These are phyloP conservation scores for Dasypus novemcinctus DNA, from an alignment of 2,113 vertebrate species.

Conservation along the genomic window DNA sequence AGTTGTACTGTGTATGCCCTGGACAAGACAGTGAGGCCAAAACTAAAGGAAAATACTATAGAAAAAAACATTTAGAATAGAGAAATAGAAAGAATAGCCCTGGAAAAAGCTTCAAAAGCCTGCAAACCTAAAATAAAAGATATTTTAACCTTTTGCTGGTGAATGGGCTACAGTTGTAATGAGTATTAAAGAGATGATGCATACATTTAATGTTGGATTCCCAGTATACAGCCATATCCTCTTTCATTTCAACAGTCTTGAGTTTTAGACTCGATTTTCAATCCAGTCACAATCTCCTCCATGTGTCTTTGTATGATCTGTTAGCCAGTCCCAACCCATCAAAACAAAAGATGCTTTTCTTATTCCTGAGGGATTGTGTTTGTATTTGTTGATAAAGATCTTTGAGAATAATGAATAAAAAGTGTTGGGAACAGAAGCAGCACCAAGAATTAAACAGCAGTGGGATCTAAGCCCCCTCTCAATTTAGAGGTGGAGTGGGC, in stretches of 20 bases:
- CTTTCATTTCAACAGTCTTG: neutral
- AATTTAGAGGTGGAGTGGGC: too few relatives aligned
- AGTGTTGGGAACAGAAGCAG: slow-evolving; percentile 1
- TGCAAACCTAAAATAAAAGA: neutral
- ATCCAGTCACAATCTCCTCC: neutral
- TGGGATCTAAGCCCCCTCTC: too few relatives aligned
- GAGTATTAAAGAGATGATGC: neutral
- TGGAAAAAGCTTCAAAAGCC: neutral
- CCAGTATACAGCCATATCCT: neutral
- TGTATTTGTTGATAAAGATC: neutral
- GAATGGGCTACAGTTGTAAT: neutral
- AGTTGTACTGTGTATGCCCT: neutral
- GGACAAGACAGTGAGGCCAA: slow-evolving; percentile 19
- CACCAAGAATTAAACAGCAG: too few relatives aligned
- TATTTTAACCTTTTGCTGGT: neutral
- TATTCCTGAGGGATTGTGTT: neutral
- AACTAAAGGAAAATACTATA: slow-evolving; percentile 11
- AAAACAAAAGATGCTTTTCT: neutral
- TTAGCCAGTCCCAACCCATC: neutral
- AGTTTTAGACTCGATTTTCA: slow-evolving; percentile 2
- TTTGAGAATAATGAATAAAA: neutral
- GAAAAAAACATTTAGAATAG: neutral
- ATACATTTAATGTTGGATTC: neutral
- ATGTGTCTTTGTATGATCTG: neutral
- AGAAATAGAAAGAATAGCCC: slow-evolving; percentile 14